These are phyloP conservation scores for Gymnothorax javanicus DNA, from an alignment of 2,797 vertebrate genomes.

Conservation along the genomic window DNA sequence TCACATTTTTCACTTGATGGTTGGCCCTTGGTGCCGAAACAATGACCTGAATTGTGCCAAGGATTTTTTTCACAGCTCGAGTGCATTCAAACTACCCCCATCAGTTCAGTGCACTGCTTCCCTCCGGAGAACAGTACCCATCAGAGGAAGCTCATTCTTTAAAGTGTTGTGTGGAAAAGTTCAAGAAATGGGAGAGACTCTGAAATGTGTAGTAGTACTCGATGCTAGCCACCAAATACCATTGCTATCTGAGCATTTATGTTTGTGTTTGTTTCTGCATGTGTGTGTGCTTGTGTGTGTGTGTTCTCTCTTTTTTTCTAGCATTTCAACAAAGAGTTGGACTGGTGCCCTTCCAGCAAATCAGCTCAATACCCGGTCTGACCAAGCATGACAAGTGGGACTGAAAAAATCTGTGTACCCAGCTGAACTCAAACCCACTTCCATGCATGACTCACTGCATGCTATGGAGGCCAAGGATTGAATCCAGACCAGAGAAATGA, in stretches of 20 bases:
- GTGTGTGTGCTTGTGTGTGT: background rate
- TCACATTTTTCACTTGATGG: constrained; percentile 4
- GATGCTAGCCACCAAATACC: background rate
- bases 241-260: background rate
- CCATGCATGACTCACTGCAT: background rate
- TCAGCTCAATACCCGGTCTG: background rate
- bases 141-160: background rate
- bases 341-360: background rate
- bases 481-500: background rate
- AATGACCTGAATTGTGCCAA: background rate
- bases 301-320: background rate
- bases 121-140: background rate
- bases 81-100: background rate
- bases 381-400: background rate
- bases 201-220: background rate
- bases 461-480: background rate
- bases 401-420: background rate
- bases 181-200: background rate
- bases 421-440: background rate
- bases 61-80: background rate
- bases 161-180: background rate
- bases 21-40: background rate
- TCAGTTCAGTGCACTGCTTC: background rate
- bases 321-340: background rate
- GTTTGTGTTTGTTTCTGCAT: background rate